A percentile compares a stretch with the other conserved stretches of the same genome.
phyloP scores from a whole-genome alignment of 2,888 invertebrate genomes.

The Conomelus anceps region DNA sequence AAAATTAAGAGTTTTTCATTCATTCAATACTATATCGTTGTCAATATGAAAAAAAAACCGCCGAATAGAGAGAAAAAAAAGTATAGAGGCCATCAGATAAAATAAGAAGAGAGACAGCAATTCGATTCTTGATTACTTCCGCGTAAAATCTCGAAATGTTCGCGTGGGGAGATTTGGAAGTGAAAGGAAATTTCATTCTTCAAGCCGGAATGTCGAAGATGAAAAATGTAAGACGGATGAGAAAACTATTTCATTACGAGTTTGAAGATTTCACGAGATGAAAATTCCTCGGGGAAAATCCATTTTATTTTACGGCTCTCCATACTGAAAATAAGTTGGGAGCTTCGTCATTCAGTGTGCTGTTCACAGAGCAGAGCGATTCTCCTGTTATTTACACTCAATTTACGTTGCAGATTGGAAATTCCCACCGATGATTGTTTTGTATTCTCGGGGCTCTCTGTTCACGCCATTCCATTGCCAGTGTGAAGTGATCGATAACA shows the following conservation, averaged over 20 bases:
- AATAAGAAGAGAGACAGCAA: background rate
- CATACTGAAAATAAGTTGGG: background rate
- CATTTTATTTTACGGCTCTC: background rate
- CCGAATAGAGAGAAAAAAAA: slow-evolving; percentile 18
- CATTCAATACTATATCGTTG: too few species aligned
- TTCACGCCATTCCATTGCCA: background rate
- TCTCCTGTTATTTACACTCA: background rate
- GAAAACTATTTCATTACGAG: background rate
- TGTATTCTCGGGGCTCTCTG: background rate
- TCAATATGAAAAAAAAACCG: too few species aligned
- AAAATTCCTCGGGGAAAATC: background rate
- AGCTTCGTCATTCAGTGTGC: background rate
- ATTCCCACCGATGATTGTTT: background rate
- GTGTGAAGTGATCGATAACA: background rate
- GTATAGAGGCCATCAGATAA: slow-evolving; percentile 16
- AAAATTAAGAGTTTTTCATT: too few species aligned
- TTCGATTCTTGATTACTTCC: background rate
- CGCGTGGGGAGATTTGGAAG: background rate
- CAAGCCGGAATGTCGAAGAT: background rate
- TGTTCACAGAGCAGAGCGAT: background rate
- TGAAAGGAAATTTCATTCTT: background rate
- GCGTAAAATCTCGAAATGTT: background rate
- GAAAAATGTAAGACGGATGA: background rate
- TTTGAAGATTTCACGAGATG: background rate
- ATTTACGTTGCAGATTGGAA: background rate